Evolutionary conservation across 2,797 vertebrate genomes (phyloP).

Genomic region (Cichlasoma orientale): DNA sequence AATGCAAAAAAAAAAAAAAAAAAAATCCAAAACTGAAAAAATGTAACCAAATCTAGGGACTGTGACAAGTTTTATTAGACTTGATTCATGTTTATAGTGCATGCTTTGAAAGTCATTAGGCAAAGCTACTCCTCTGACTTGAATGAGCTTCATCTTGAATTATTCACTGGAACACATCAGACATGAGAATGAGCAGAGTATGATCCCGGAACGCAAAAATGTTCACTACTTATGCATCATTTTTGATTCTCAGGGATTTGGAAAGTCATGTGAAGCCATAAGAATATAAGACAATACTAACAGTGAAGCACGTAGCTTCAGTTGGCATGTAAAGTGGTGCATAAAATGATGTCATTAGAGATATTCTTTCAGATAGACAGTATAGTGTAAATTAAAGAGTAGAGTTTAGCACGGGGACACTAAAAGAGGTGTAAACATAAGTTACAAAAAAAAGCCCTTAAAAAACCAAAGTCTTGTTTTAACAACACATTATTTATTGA

Average conservation of each 20-base stretch:
- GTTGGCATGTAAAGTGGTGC: neutral
- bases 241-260: neutral
- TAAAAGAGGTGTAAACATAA: neutral
- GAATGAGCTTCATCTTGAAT: conserved; percentile 72
- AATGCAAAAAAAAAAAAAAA: neutral
- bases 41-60: neutral
- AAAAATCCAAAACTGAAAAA: neutral
- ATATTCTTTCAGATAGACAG: neutral
- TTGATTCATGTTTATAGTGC: conserved; percentile 70
- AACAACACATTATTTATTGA: neutral
- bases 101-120: conserved; percentile 72
- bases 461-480: neutral
- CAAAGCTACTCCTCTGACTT: neutral
- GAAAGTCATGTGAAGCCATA: too few species aligned
- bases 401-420: neutral
- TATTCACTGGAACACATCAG: conserved; percentile 52
- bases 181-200: conserved; percentile 9
- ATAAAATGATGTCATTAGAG: neutral
- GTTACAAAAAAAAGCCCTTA: neutral
- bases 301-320: neutral
- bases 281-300: neutral
- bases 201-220: neutral
- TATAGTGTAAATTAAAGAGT: neutral
- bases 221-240: neutral
- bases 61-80: conserved; percentile 28